Base-by-base conservation (phyloP, 2,113 vertebrate genomes). In the Mesembrinibis cayennensis region DNA sequence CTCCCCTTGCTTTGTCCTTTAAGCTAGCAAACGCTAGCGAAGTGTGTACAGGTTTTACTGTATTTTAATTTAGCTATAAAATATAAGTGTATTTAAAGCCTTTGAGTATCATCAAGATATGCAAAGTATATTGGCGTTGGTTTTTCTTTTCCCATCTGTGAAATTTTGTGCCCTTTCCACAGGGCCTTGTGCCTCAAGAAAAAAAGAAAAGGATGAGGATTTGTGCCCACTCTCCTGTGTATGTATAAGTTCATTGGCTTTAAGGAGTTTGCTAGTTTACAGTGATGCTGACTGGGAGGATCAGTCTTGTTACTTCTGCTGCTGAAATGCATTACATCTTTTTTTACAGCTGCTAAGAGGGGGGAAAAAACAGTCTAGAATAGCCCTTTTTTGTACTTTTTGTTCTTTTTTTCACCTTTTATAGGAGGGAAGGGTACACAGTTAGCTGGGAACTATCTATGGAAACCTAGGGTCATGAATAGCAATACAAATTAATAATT, bases 401-500 rank as follows among this genome's bases (percentile, higher is more conserved):
- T 50, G 3, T 38, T 47, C 2, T 38, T 74, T 62, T 62, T 40
- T 19, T 1, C 14, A 4, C 5, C 3, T 65, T 73, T 11, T 3
- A 1, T 4, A 16, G 3, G 16, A 47, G 8, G 22, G 5, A 65
- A 76, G 36, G 5, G 9, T 29, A 50, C 27, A 15, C 7, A 23
- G 50, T n/a, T 76, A 38, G 11, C 36, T 74, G 47, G 52, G 32
- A 71, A 58, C 22, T 85, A 22, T 27, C 16, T 78, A 1, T 79
- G 19, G 56, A 84, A 92, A 42, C 19, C 21, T 63, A 9, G 11
- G 22, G 2, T 91, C 91, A 63, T 45, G 13, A 61, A 36, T 17
- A 59, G 21, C 18, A 67, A 36, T 71, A 23, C 7, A 67, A 73
- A 52, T 93, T 90, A 90, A 86, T 92, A 92, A 92, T 87, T 96